These are phyloP conservation scores for Sebastes taczanowskii DNA, from an alignment of 2,797 vertebrate genomes.

Conservation along the genomic window DNA sequence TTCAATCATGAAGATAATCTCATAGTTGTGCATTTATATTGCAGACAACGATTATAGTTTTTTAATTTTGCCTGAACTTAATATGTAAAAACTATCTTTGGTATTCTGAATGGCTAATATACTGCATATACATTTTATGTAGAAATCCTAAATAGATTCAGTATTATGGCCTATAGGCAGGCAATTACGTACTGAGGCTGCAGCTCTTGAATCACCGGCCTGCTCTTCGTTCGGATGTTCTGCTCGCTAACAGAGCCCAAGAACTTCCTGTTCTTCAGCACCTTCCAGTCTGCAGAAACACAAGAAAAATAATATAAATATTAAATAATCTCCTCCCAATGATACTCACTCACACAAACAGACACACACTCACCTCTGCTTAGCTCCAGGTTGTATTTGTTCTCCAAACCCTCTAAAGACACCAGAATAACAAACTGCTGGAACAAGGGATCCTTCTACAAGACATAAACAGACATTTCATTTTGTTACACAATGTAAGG, in stretches of 20 bases:
- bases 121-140: too few species aligned
- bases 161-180: too few species aligned
- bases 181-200: slow-evolving; percentile 61
- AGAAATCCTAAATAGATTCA: too few species aligned
- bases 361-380: slow-evolving; percentile 49
- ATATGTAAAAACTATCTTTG: too few species aligned
- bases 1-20: too few species aligned
- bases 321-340: too few species aligned
- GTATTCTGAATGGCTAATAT: too few species aligned
- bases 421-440: slow-evolving; percentile 89
- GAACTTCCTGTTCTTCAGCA: slow-evolving; percentile 89
- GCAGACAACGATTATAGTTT: too few species aligned
- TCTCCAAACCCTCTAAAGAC: slow-evolving; percentile 89
- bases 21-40: too few species aligned
- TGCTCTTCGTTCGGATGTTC: slow-evolving; percentile 86
- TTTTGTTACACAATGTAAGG: not conserved
- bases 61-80: too few species aligned
- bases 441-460: slow-evolving; percentile 83
- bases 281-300: slow-evolving; percentile 83
- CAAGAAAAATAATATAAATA: not conserved
- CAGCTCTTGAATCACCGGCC: slow-evolving; percentile 88
- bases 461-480: slow-evolving; percentile 9
- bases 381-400: slow-evolving; percentile 86
- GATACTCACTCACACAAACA: not conserved
- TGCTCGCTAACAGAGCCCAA: slow-evolving; percentile 88